A percentile compares a stretch with the other conserved stretches of the same genome.
These are phyloP conservation scores for Leptopilina boulardi DNA, from an alignment of 1,140 invertebrate species.

Conservation along the genomic window DNA sequence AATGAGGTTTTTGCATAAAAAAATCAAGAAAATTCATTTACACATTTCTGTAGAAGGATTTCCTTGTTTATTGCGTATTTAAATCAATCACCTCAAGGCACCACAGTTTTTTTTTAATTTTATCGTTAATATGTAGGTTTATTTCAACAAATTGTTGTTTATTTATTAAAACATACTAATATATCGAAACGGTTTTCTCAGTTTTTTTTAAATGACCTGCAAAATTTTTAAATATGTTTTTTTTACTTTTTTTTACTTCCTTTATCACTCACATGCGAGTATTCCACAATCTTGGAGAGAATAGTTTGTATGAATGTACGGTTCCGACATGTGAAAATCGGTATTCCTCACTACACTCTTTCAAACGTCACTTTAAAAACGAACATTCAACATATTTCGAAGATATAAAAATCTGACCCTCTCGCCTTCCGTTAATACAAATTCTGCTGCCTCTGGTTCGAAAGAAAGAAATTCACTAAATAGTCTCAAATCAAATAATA, in stretches of 20 bases:
- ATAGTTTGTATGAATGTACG: background rate
- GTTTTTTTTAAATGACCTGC: too few relatives aligned
- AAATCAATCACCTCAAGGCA: too few relatives aligned
- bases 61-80: too few relatives aligned
- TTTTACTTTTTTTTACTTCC: background rate
- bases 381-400: background rate
- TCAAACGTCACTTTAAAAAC: background rate
- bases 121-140: too few relatives aligned
- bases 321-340: background rate
- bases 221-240: too few relatives aligned
- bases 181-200: too few relatives aligned
- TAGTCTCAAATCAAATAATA: background rate
- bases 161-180: too few relatives aligned
- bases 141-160: too few relatives aligned
- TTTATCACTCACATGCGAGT: background rate
- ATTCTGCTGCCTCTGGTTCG: background rate
- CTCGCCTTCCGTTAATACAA: background rate
- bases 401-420: background rate
- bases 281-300: background rate
- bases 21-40: too few relatives aligned
- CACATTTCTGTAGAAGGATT: too few relatives aligned
- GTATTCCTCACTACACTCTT: background rate
- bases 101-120: too few relatives aligned
- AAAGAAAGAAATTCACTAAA: background rate
- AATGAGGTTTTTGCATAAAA: too few relatives aligned